Conservation (phyloP, 2,797 vertebrate genomes). For the Mallotus villosus region DNA sequence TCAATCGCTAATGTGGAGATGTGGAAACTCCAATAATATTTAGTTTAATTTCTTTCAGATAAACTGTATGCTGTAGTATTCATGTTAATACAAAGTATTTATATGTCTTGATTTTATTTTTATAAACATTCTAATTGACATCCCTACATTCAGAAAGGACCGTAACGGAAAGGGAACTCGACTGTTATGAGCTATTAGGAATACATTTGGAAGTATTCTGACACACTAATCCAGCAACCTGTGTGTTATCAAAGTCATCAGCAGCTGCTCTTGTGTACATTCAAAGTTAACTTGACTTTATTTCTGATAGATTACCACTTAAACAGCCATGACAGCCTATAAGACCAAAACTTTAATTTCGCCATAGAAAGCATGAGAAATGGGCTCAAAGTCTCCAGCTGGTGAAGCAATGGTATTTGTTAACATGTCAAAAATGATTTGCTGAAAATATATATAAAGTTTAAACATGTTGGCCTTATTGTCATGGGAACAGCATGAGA, state of each 20-base stretch:
- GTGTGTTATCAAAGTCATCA: slow-evolving; percentile 42
- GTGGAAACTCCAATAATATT: no score
- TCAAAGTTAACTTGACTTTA: slow-evolving; percentile 38
- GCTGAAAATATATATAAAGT: no score
- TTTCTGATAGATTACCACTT: slow-evolving; percentile 31
- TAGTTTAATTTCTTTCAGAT: no score
- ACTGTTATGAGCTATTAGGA: slow-evolving; percentile 2
- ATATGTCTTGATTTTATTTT: no score
- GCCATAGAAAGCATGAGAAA: slow-evolving; percentile 11
- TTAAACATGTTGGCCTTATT: no score
- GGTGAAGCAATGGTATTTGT: no score
- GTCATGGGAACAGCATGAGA: neutral
- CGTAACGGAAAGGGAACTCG: neutral
- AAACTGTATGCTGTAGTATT: no score
- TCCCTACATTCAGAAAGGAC: no score
- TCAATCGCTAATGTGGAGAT: neutral
- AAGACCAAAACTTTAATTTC: slow-evolving; percentile 35
- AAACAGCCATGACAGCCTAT: slow-evolving; percentile 44
- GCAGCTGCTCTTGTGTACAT: slow-evolving; percentile 13
- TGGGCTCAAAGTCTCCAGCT: neutral
- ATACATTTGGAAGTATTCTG: slow-evolving; percentile 4
- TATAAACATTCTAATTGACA: no score
- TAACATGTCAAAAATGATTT: no score
- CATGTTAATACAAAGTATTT: no score
- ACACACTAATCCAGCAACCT: slow-evolving; percentile 32